Base-by-base conservation (phyloP, 2,113 vertebrate genomes). In the Clarias gariepinus region DNA sequence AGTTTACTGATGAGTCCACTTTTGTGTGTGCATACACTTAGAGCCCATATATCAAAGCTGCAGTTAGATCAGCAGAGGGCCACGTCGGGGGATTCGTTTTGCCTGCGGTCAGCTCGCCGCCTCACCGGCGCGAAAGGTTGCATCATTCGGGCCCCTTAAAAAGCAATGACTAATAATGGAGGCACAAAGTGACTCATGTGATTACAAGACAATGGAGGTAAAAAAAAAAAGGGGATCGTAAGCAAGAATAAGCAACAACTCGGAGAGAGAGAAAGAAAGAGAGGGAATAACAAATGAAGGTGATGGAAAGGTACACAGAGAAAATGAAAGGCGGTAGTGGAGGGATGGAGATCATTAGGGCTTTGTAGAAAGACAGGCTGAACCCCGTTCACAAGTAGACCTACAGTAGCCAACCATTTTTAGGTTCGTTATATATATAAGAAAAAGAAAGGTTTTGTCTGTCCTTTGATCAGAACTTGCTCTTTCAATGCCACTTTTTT, bases 131-230 rank as follows among this genome's bases (percentile, higher is more conserved):
- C 82, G 23, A 84, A 80, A 76, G 55, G 76, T 90, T 90, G 89
- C 89, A 88, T 90, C 89, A 90, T 88, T 88, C 53, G 53, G 82
- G 19, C 69, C 36, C 28, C 61, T 76, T 78, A 86, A 88, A 86
- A 86, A 88, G 73, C 86, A 88, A 90, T 84, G 81, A 88, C 87
- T 86, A 88, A 90, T 83, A 88, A 83, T 88, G 76, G 69, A 71
- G 41, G 61, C 41, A 71, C 85, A 86, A 84, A 87, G 85, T 85
- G 86, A 82, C 83, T 89, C 81, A 83, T 87, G 73, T 77, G 86
- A 83, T 87, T 81, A 64, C 73, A 90, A 82, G 85, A 90, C 87
- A 90, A 88, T 90, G 36, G 89, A 78, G 78, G 58, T 47, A 9
- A 21, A 55, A 82, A 78, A 81, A 41, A 80, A 87, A 88, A 69